These are phyloP conservation scores for Oreochromis niloticus DNA, from an alignment of 2,113 vertebrate genomes.

Conservation along the genomic window DNA sequence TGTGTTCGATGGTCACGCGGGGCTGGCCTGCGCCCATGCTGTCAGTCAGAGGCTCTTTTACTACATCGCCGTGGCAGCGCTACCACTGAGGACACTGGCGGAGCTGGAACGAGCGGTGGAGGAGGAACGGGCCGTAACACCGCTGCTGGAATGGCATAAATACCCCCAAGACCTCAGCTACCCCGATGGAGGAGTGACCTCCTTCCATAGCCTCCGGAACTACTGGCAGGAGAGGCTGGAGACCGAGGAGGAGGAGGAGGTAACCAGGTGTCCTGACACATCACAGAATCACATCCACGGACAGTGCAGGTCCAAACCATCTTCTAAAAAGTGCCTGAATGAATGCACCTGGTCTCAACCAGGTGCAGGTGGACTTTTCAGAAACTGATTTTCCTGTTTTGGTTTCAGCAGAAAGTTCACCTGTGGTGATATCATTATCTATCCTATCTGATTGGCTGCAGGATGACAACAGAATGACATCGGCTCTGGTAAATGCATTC, in stretches of 20 bases:
- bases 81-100: slow-evolving; percentile 37
- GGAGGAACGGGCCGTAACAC: slow-evolving; percentile 44
- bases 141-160: slow-evolving; percentile 64
- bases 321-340: not conserved
- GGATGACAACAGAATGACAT: not conserved
- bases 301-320: rapidly evolving
- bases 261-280: not conserved
- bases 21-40: slow-evolving; percentile 51
- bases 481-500: slow-evolving; percentile 54
- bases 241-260: not conserved
- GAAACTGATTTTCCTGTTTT: not conserved
- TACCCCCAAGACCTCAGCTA: slow-evolving; percentile 44
- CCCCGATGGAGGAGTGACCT: slow-evolving; percentile 14
- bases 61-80: slow-evolving; percentile 52
- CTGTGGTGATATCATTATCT: not conserved
- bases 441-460: slow-evolving; percentile 19
- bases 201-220: slow-evolving; percentile 58
- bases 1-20: slow-evolving; percentile 64
- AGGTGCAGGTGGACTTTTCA: not conserved
- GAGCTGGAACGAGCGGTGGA: slow-evolving; percentile 61
- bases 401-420: not conserved
- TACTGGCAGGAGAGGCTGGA: slow-evolving; percentile 67
- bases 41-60: slow-evolving; percentile 68
- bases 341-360: not conserved
- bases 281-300: not conserved